A percentile compares a stretch with the other conserved stretches of the same genome.
Evolutionary conservation across 2,113 vertebrate species (phyloP).

Genomic region (Empidonax traillii): DNA sequence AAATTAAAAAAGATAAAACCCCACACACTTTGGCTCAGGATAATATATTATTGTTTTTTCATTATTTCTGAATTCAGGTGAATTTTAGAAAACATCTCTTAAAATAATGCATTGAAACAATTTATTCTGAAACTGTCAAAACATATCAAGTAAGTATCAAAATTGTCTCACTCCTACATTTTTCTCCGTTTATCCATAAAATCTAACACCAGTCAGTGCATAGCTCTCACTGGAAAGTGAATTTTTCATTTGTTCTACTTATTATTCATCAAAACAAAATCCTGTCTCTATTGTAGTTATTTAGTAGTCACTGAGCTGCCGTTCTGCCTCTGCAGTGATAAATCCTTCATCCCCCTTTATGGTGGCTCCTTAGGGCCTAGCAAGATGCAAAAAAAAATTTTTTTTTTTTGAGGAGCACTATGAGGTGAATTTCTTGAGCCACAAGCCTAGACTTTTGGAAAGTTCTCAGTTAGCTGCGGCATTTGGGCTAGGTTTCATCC

Average conservation of each 20-base stretch:
- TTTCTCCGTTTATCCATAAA: not conserved
- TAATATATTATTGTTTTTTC: not conserved
- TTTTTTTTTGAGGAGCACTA: not conserved
- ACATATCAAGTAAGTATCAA: not conserved
- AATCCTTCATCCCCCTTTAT: conserved; percentile 54
- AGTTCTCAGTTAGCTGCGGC: not conserved
- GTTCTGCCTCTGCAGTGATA: not conserved
- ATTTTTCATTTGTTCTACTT: conserved; percentile 40
- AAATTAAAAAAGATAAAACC: not conserved
- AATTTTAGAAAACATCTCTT: not conserved
- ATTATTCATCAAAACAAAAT: conserved; percentile 43
- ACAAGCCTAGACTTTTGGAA: not conserved
- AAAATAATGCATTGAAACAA: not conserved
- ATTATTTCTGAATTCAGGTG: not conserved
- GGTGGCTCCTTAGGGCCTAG: not conserved
- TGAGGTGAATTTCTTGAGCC: not conserved
- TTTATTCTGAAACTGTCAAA: conserved; percentile 7
- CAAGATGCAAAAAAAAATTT: not conserved
- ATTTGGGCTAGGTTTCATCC: not conserved
- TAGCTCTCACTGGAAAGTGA: not conserved
- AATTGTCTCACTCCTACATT: not conserved
- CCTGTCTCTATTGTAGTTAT: conserved; percentile 41
- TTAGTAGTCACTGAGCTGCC: conserved; percentile 18
- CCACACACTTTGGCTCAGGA: not conserved
- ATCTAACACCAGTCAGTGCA: not conserved